Percentiles rank a stretch among this genome's conserved stretches.
Evolutionary conservation across 2,888 invertebrate species (phyloP).

Genomic region (Noctua fimbriata): DNA sequence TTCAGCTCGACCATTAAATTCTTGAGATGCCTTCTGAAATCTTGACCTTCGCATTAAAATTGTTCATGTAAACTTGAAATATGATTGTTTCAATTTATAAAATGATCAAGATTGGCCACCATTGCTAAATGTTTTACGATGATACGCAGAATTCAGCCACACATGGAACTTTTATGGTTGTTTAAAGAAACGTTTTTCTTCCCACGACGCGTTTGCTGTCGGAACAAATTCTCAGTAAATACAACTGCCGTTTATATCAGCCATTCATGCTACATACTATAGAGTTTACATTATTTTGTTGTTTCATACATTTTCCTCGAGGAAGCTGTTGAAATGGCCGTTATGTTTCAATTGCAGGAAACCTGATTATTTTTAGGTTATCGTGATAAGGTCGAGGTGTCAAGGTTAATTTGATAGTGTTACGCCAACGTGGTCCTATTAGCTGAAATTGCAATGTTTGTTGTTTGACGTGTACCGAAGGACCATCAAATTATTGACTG

Average conservation of each 20-base stretch:
- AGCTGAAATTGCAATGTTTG: background rate
- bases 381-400: conserved; percentile 24
- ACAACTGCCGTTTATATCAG: conserved; percentile 20
- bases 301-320: conserved; percentile 36
- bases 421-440: conserved; percentile 12
- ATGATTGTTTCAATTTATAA: background rate
- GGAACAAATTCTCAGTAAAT: conserved; percentile 20
- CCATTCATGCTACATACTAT: conserved; percentile 42
- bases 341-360: conserved; percentile 55
- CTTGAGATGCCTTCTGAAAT: background rate
- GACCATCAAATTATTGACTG: background rate
- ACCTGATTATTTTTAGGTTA: conserved; percentile 38
- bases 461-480: background rate
- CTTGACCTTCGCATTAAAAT: background rate
- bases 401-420: conserved; percentile 38
- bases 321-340: conserved; percentile 39
- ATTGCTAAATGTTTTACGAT: conserved; percentile 34
- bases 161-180: conserved; percentile 51
- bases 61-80: background rate
- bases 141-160: conserved; percentile 41
- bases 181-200: conserved; percentile 47
- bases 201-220: conserved; percentile 44
- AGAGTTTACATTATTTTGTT: conserved; percentile 13
- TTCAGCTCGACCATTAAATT: background rate
- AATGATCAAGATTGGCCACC: conserved; percentile 17